Evolutionary conservation across 2,888 invertebrate genomes (phyloP), one percentile per base, ranked within the genome.

Genomic region (Villa cingulata): DNA sequence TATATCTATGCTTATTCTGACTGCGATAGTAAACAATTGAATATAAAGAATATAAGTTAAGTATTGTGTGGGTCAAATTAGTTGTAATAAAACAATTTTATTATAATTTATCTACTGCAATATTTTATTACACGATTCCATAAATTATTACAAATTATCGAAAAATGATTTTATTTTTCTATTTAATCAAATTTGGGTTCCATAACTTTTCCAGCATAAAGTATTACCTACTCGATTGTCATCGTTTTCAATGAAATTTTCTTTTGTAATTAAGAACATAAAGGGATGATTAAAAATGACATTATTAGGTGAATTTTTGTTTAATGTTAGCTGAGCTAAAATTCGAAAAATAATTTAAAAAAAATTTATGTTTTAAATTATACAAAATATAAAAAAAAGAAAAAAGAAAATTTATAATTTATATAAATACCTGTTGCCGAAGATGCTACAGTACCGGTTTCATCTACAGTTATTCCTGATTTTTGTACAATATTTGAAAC

Each of bases 251-350:
- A n/a, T n/a, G n/a, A n/a, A n/a, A n/a, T n/a, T n/a, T 54, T 80
- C 80, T 54, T 83, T 83, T 59, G 82, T 80, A 48, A 85, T 79
- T 67, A 78, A 81, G 66, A 83, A 82, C 46, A 83, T 55, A 70
- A 84, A 85, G 0, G 83, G 83, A 56, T 74, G 80, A 58, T 76
- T 74, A 10, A 77, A 82, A 17, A 75, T 67, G 59, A 84, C 78
- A 40, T 73, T 70, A 42, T 65, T 59, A 5, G 64, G 63, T 9
- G 74, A 74, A 32, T 72, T 71, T 72, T 71, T 32, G 29, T 12
- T 32, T 3, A 3, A 29, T 12, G n/a, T 29, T 29, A 5, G 29
- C 12, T 29, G 3, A 29, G 29, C 12, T 9, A 29, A 9, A 29
- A 5, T 29, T 7, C 29, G 29, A 32, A 32, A 32, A 32, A 32